Percentiles rank a stretch among this genome's conserved stretches.
Evolutionary conservation across 2,888 invertebrate genomes (phyloP).

Genomic region (Drosophila nr. medialis): DNA sequence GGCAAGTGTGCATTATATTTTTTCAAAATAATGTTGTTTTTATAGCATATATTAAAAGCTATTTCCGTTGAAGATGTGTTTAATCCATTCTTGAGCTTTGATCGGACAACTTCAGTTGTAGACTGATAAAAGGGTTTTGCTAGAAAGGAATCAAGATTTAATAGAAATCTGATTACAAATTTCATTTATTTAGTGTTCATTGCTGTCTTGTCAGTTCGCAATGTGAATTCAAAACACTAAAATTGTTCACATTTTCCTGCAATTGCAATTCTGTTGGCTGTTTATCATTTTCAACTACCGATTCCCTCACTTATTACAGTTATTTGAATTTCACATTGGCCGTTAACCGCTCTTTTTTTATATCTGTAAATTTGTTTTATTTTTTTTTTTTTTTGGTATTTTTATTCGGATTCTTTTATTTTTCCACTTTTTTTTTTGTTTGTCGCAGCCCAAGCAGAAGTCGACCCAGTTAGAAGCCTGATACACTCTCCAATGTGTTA

Average conservation of each 20-base stretch:
- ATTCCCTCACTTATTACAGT: slow-evolving; percentile 24
- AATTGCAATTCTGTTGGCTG: slow-evolving; percentile 53
- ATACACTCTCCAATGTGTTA: not conserved
- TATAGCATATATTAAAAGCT: not conserved
- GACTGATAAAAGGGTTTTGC: too few relatives aligned
- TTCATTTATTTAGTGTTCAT: not conserved
- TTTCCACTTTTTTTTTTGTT: not conserved
- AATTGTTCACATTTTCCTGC: slow-evolving; percentile 62
- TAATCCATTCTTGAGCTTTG: not conserved
- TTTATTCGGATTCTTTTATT: slow-evolving; percentile 14
- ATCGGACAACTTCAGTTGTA: too few relatives aligned
- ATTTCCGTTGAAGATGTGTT: not conserved
- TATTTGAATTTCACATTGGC: slow-evolving; percentile 33
- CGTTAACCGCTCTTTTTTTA: not conserved
- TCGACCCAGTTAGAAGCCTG: not conserved
- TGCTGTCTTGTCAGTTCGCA: slow-evolving; percentile 4
- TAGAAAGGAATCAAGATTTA: not conserved
- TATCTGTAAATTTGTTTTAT: not conserved
- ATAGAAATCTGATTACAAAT: not conserved
- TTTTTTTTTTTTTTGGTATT: not conserved
- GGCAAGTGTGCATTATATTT: not conserved
- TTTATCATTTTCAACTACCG: slow-evolving; percentile 20
- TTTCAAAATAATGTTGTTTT: not conserved
- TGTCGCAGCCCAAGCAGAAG: not conserved
- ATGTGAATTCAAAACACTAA: slow-evolving; percentile 59